Conservation (phyloP, 2,113 vertebrate species). For the Xenopus laevis region DNA sequence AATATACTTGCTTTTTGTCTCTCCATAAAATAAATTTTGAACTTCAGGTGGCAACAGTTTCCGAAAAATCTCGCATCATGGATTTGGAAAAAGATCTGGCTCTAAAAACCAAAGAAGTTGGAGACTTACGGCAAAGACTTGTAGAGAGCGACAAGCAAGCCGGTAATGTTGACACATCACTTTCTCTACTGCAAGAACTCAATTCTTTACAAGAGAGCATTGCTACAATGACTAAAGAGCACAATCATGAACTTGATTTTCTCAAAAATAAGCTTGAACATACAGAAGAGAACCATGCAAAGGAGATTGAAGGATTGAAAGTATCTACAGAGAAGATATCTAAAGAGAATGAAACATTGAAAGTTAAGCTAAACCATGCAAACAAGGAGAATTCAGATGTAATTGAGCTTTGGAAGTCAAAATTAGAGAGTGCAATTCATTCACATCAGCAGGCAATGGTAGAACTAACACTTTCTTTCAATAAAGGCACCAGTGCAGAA, state of each 20-base stretch:
- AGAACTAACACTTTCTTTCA: constrained; percentile 80
- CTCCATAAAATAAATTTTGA: constrained; percentile 22
- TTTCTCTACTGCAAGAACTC: constrained; percentile 82
- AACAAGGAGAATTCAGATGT: constrained; percentile 78
- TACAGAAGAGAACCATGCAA: constrained; percentile 67
- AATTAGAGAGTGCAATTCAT: constrained; percentile 73
- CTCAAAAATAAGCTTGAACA: constrained; percentile 70
- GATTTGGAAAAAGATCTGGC: constrained; percentile 88
- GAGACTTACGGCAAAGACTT: constrained; percentile 78
- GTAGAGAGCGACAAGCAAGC: constrained; percentile 67
- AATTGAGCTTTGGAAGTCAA: constrained; percentile 79
- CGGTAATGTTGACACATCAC: constrained; percentile 66
- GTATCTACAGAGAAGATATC: constrained; percentile 67
- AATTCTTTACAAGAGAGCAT: constrained; percentile 79
- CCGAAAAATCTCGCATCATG: constrained; percentile 94
- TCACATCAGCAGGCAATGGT: constrained; percentile 89
- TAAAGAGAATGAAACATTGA: constrained; percentile 82
- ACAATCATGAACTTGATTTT: constrained; percentile 65
- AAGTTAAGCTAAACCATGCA: constrained; percentile 71
- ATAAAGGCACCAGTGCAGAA: constrained; percentile 72
- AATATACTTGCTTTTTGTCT: no score
- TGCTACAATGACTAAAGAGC: constrained; percentile 63
- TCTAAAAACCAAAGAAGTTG: constrained; percentile 76
- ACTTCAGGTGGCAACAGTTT: constrained; percentile 89
- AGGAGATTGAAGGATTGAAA: constrained; percentile 71